Evolutionary conservation across 2,888 invertebrate genomes (phyloP), one percentile per base, ranked within the genome.

Genomic region (Mimas tiliae): DNA sequence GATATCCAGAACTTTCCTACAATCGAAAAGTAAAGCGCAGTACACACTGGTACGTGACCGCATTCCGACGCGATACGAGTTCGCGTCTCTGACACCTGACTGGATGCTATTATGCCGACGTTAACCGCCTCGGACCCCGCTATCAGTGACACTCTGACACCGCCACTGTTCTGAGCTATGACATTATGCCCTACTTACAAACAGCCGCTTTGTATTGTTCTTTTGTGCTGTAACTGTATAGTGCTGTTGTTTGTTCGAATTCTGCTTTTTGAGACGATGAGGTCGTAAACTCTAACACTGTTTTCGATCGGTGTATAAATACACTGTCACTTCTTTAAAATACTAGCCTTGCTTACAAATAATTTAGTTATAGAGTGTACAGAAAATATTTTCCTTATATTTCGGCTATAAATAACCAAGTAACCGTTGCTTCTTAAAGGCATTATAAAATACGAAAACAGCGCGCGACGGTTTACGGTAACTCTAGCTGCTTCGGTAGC

Each of bases 111-210:
- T 84, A 81, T 85, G 76, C 74, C 77, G 68, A 68, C 69, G 77
- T 72, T 78, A 80, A 82, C 79, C 81, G 77, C 74, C 75, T 72
- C 73, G 75, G 79, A 78, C 77, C 78, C 73, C 72, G 77, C 78
- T 85, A 87, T 86, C 86, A 77, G 83, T 79, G 84, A 81, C 86
- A 79, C 77, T 77, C 72, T 77, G 86, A 84, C 84, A 85, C 79
- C 82, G 74, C 76, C 85, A 79, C 80, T 81, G 81, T 79, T 50
- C 79, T 53, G 52, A 52, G 45, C 70, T 71, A 72, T 79, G 84
- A 83, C 88, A 85, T 82, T 84, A 70, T 89, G 87, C 87, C 91
- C 91, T 80, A 90, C 79, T 88, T 90, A 81, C 71, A 63, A 74
- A 73, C 71, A 63, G 27, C 71, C 69, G 68, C 55, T 52, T 38